phyloP scores from a whole-genome alignment of 2,888 invertebrate genomes.

The Megalurothrips usitatus region DNA sequence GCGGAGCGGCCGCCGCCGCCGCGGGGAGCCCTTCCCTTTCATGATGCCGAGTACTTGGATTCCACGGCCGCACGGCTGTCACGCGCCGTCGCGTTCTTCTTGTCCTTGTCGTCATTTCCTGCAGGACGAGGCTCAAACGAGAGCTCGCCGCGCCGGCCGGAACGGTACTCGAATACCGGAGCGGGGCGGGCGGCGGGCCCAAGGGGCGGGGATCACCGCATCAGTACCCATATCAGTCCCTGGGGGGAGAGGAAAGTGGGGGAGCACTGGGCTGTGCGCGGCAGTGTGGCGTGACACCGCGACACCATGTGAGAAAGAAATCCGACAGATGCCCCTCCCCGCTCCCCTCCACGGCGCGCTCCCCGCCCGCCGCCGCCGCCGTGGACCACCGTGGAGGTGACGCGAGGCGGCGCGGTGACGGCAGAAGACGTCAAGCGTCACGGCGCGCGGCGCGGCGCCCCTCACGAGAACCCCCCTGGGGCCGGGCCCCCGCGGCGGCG shows the following conservation, averaged over 20 bases:
- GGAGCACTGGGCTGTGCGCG: background rate
- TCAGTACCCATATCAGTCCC: too few species aligned
- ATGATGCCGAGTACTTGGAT: too few species aligned
- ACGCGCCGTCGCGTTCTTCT: too few species aligned
- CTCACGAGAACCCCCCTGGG: background rate
- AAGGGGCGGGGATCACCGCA: too few species aligned
- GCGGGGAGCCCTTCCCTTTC: too few species aligned
- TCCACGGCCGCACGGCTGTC: too few species aligned
- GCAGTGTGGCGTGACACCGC: background rate
- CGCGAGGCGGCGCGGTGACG: background rate
- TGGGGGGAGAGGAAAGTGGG: background rate
- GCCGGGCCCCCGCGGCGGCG: too few species aligned
- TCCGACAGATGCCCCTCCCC: slow-evolving; percentile 10
- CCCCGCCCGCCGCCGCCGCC: background rate
- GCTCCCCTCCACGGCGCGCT: background rate
- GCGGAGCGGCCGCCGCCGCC: too few species aligned
- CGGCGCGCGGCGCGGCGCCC: background rate
- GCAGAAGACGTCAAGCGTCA: background rate
- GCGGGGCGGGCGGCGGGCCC: background rate
- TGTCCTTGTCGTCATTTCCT: too few species aligned
- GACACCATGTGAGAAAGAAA: background rate
- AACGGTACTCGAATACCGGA: background rate
- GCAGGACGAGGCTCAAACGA: background rate
- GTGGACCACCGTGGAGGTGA: background rate
- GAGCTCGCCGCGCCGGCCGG: background rate